Percentiles rank a stretch among this genome's conserved stretches.
These are phyloP conservation scores for Schlechtendalia chinensis DNA, from an alignment of 1,140 invertebrate species.

Conservation along the genomic window DNA sequence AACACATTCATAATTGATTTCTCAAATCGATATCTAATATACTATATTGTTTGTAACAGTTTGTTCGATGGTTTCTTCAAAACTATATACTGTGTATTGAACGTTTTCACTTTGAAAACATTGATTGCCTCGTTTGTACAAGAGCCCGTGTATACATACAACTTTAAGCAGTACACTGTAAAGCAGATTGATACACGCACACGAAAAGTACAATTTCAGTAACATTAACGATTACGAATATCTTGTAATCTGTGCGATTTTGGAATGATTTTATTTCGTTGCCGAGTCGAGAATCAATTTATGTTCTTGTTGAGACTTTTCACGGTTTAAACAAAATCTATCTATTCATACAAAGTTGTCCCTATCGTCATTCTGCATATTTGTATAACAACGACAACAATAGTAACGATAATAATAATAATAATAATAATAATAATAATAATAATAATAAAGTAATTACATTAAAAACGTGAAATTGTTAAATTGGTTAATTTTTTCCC, in stretches of 20 bases:
- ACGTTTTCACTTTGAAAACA: not conserved
- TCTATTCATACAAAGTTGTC: too few relatives aligned
- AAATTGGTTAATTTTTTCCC: too few relatives aligned
- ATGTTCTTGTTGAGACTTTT: too few relatives aligned
- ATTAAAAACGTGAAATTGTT: too few relatives aligned
- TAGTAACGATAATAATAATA: too few relatives aligned
- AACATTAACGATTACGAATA: slow-evolving; percentile 21
- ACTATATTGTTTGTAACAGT: not conserved
- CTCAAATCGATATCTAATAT: too few relatives aligned
- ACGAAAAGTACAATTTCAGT: not conserved
- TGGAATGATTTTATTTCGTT: slow-evolving; percentile 16
- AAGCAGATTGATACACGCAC: not conserved
- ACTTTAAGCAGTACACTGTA: not conserved
- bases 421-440: too few relatives aligned
- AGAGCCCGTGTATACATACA: not conserved
- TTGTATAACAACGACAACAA: not conserved
- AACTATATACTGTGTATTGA: not conserved
- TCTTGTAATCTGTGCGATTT: slow-evolving; percentile 8
- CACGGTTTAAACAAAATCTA: too few relatives aligned
- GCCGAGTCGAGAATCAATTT: not conserved
- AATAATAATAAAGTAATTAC: too few relatives aligned
- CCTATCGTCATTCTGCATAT: not conserved
- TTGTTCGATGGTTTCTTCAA: not conserved
- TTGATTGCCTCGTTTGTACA: not conserved
- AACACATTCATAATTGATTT: too few relatives aligned